Conservation (phyloP, 2,113 vertebrate species). For the Pollachius pollachius region DNA sequence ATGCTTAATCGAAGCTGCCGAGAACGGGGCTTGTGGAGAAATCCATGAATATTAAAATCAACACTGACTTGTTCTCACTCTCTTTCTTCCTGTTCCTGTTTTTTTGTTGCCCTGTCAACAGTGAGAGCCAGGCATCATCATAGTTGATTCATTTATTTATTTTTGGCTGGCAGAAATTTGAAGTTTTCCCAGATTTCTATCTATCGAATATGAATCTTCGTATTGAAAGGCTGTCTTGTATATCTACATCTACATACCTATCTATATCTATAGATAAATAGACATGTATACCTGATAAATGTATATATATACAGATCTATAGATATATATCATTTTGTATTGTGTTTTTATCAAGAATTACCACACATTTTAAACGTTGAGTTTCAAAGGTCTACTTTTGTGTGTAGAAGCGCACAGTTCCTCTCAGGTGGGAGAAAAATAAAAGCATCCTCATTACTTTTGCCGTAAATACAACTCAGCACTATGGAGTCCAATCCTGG, state of each 20-base stretch:
- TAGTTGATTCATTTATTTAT: conserved; percentile 33
- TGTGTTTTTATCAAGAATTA: no score
- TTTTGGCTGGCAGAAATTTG: conserved; percentile 85
- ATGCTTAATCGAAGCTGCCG: conserved; percentile 99
- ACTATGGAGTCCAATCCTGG: background rate
- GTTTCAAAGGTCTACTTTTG: no score
- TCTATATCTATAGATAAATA: no score
- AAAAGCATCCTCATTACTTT: background rate
- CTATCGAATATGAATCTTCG: conserved; percentile 41
- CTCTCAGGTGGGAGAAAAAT: background rate
- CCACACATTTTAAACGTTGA: no score
- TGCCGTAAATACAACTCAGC: conserved; percentile 7
- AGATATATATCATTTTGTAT: no score
- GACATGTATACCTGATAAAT: no score
- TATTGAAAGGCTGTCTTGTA: background rate
- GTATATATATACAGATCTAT: no score
- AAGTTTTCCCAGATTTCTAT: conserved; percentile 72
- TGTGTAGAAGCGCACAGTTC: background rate
- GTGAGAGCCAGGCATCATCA: conserved; percentile 76
- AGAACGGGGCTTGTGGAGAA: conserved; percentile 97
- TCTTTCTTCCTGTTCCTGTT: conserved; percentile 59
- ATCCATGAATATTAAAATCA: conserved; percentile 99
- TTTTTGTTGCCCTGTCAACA: conserved; percentile 44
- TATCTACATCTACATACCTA: no score
- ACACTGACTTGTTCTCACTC: conserved; percentile 85